A percentile compares a stretch with the other conserved stretches of the same genome.
phyloP scores from a whole-genome alignment of 2,797 vertebrate species.

The Myotis pilosus region DNA sequence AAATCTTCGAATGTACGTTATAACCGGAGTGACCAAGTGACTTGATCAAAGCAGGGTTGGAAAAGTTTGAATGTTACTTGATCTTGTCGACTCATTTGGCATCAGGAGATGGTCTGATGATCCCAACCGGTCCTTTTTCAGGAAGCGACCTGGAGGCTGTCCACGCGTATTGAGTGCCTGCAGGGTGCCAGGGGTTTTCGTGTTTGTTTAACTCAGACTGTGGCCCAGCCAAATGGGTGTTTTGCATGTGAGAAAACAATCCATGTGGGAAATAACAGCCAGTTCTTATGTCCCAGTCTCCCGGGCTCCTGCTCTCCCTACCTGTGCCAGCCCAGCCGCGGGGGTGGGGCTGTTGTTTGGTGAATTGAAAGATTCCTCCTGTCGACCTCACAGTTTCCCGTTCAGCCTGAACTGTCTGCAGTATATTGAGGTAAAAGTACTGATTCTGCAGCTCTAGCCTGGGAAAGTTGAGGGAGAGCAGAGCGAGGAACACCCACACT shows the following conservation, averaged over 20 bases:
- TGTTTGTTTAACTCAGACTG: background rate
- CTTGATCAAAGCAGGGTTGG: background rate
- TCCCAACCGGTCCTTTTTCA: background rate
- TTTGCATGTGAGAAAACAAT: background rate
- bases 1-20: background rate
- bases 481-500: too few species aligned
- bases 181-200: background rate
- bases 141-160: background rate
- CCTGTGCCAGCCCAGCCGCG: background rate
- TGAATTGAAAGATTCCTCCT: background rate
- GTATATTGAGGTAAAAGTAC: background rate
- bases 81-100: background rate
- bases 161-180: accelerated
- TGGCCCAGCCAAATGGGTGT: background rate
- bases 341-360: background rate
- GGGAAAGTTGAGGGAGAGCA: background rate
- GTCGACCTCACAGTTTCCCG: background rate
- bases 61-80: background rate
- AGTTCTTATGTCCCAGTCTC: background rate
- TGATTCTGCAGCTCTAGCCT: background rate
- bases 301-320: background rate
- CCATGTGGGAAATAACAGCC: background rate
- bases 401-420: background rate
- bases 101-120: background rate
- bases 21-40: background rate